Conservation (phyloP, 1,140 invertebrate species). For the Andricus grossulariae region DNA sequence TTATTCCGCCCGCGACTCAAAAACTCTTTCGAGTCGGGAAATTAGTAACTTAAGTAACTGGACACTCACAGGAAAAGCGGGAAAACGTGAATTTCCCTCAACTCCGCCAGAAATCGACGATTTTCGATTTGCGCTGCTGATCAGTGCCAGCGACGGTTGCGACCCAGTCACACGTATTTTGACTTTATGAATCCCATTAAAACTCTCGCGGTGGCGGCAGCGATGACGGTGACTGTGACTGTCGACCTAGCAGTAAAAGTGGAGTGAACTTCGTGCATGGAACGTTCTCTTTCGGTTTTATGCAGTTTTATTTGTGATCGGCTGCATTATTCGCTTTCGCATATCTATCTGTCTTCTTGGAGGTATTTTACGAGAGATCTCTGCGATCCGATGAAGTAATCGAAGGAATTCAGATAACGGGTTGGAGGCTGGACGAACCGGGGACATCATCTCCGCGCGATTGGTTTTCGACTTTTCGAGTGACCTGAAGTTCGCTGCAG, state of each 20-base stretch:
- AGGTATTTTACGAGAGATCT: slow-evolving; percentile 4
- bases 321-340: neutral
- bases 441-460: neutral
- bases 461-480: slow-evolving; percentile 23
- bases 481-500: slow-evolving; percentile 38
- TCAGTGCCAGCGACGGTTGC: neutral
- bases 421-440: neutral
- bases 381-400: neutral
- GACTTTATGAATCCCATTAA: slow-evolving; percentile 28
- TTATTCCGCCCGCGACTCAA: slow-evolving; percentile 24
- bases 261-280: slow-evolving; percentile 22
- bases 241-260: slow-evolving; percentile 6
- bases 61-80: neutral
- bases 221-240: neutral
- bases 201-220: neutral
- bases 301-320: neutral
- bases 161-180: slow-evolving; percentile 7
- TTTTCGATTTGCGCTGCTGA: slow-evolving; percentile 5
- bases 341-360: neutral
- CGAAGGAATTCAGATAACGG: neutral
- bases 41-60: neutral
- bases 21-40: neutral
- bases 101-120: neutral
- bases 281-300: slow-evolving; percentile 4
- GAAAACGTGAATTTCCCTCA: neutral